These are phyloP conservation scores for Lasioglossum morio DNA, from an alignment of 2,888 invertebrate genomes.

Conservation along the genomic window DNA sequence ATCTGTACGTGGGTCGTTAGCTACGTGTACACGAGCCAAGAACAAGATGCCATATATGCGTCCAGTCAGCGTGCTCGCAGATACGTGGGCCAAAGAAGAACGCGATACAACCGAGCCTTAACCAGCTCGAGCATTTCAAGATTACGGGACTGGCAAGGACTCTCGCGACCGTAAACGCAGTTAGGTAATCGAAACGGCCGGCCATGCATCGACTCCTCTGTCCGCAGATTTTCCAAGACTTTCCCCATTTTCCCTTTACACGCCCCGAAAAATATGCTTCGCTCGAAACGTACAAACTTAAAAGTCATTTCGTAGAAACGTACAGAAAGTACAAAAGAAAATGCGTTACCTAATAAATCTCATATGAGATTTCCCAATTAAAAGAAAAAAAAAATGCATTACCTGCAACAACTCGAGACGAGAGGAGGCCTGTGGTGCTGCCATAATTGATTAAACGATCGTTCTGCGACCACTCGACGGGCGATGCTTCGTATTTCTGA, in stretches of 20 bases:
- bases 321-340: neutral
- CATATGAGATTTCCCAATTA: too few relatives aligned
- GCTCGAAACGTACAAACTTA: neutral
- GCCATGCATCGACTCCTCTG: neutral
- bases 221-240: neutral
- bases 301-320: neutral
- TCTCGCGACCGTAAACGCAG: conserved; percentile 47
- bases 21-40: conserved; percentile 68
- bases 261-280: neutral
- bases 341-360: conserved; percentile 61
- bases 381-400: neutral
- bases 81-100: conserved; percentile 74
- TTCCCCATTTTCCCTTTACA: neutral
- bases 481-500: conserved; percentile 51
- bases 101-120: conserved; percentile 61
- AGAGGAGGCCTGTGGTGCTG: conserved; percentile 81
- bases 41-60: conserved; percentile 77
- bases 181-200: conserved; percentile 48
- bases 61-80: conserved; percentile 27
- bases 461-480: conserved; percentile 52
- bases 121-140: conserved; percentile 62
- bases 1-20: conserved; percentile 74
- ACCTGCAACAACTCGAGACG: conserved; percentile 81
- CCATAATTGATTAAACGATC: conserved; percentile 75
- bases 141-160: conserved; percentile 64